These are phyloP conservation scores for Hydractinia symbiolongicarpus DNA, from an alignment of 30 jellyfish, hydroid and myxozoan species.

Conservation along the genomic window DNA sequence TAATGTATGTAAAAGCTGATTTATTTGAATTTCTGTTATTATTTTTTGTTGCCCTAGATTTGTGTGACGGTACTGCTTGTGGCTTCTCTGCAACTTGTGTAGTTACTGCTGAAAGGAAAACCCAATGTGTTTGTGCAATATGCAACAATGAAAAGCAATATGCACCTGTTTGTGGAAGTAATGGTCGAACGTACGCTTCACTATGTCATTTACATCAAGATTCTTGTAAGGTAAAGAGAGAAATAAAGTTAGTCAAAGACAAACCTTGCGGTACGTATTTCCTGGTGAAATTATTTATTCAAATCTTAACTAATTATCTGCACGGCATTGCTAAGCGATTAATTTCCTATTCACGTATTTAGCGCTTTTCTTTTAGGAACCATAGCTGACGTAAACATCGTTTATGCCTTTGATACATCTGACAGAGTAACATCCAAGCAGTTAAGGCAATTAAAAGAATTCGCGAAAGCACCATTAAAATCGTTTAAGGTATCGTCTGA, in stretches of 20 bases:
- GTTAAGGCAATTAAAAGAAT: background rate
- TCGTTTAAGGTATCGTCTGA: background rate
- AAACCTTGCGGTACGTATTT: conserved; percentile 51
- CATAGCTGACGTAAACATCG: conserved; percentile 8
- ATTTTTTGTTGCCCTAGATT: background rate
- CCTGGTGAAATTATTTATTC: too few relatives aligned
- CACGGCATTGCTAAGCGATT: too few relatives aligned
- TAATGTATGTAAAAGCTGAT: too few relatives aligned
- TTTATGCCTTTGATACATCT: conserved; percentile 45
- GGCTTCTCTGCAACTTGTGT: conserved; percentile 39
- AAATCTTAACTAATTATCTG: too few relatives aligned
- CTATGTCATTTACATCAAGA: conserved; percentile 29
- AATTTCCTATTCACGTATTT: too few relatives aligned
- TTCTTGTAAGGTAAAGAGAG: conserved; percentile 35
- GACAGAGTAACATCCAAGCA: background rate
- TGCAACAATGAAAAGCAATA: conserved; percentile 25
- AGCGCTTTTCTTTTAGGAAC: too few relatives aligned
- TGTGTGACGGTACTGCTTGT: conserved; percentile 43
- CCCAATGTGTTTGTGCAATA: conserved; percentile 67
- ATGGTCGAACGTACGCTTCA: conserved; percentile 49
- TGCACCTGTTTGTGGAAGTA: conserved; percentile 59
- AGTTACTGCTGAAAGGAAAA: conserved; percentile 35
- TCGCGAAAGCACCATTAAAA: background rate
- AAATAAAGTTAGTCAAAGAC: conserved; percentile 14
- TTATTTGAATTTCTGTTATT: background rate